phyloP scores from a whole-genome alignment of 2,113 vertebrate species.

The Apteryx mantelli region DNA sequence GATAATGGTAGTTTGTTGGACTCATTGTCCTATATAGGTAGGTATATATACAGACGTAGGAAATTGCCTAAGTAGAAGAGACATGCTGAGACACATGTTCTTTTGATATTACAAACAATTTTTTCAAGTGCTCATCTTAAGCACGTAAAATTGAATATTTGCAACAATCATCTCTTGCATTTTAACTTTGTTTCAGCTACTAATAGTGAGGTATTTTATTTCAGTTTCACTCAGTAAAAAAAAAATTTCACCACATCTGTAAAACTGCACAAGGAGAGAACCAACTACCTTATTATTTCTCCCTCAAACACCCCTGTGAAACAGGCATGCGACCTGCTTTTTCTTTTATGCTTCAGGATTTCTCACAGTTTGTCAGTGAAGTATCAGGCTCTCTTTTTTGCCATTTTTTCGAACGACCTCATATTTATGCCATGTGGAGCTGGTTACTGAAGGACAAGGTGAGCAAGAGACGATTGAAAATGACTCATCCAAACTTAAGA shows the following conservation, averaged over 20 bases:
- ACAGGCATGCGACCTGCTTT: neutral
- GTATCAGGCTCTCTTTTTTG: neutral
- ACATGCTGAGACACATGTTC: neutral
- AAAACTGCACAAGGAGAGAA: neutral
- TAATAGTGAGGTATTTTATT: neutral
- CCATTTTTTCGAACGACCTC: neutral
- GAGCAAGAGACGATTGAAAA: neutral
- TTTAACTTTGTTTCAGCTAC: neutral
- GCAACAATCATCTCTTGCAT: neutral
- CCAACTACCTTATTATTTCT: neutral
- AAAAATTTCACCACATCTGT: neutral
- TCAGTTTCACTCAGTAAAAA: neutral
- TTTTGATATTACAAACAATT: neutral
- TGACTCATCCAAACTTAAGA: neutral
- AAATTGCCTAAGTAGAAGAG: neutral
- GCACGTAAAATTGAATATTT: neutral
- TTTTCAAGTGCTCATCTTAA: neutral
- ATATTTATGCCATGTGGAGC: neutral
- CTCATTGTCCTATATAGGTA: neutral
- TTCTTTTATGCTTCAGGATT: neutral
- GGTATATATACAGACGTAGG: neutral
- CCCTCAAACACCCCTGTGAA: neutral
- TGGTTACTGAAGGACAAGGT: neutral
- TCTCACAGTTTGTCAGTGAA: neutral
- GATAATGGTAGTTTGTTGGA: neutral